A percentile compares a stretch with the other conserved stretches of the same genome.
phyloP scores from a whole-genome alignment of 2,888 invertebrate genomes.

The Xylophagus ater region DNA sequence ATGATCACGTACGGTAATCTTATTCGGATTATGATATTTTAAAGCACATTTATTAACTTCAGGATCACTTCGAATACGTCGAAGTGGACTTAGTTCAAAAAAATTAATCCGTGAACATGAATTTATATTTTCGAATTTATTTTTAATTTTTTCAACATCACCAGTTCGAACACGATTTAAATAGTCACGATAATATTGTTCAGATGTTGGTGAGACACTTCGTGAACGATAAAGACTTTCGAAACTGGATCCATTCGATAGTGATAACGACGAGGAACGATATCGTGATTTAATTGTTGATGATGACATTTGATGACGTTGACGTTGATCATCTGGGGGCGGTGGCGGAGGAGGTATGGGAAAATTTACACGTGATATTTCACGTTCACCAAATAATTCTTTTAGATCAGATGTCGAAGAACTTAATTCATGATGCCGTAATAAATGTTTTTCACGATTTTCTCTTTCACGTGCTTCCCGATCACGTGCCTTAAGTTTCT shows the following conservation, averaged over 20 bases:
- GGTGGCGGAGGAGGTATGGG: conserved; percentile 42
- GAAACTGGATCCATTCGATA: conserved; percentile 36
- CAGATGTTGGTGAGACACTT: conserved; percentile 62
- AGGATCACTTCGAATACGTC: conserved; percentile 68
- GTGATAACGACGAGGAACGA: conserved; percentile 29
- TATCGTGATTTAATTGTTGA: conserved; percentile 18
- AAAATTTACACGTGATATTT: conserved; percentile 38
- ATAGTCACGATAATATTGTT: conserved; percentile 57
- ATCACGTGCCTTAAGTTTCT: conserved; percentile 31
- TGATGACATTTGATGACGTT: conserved; percentile 19
- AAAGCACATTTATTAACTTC: conserved; percentile 50
- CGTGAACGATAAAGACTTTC: conserved; percentile 59
- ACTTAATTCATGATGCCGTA: conserved; percentile 30
- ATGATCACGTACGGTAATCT: conserved; percentile 39
- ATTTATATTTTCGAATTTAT: conserved; percentile 54
- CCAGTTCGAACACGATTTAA: conserved; percentile 61
- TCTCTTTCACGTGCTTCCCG: conserved; percentile 31
- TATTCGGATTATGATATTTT: conserved; percentile 42
- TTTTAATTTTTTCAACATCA: conserved; percentile 64
- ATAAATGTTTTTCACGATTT: conserved; percentile 29
- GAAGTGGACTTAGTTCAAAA: conserved; percentile 39
- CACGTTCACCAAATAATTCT: conserved; percentile 70
- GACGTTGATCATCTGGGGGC: conserved; percentile 42
- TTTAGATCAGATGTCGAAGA: conserved; percentile 51
- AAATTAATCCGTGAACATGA: conserved; percentile 24